Evolutionary conservation across 92 coral and sea anemone genomes (phyloP), one percentile per base, ranked within the genome.

Genomic region (Parazoanthus atlanticus): DNA sequence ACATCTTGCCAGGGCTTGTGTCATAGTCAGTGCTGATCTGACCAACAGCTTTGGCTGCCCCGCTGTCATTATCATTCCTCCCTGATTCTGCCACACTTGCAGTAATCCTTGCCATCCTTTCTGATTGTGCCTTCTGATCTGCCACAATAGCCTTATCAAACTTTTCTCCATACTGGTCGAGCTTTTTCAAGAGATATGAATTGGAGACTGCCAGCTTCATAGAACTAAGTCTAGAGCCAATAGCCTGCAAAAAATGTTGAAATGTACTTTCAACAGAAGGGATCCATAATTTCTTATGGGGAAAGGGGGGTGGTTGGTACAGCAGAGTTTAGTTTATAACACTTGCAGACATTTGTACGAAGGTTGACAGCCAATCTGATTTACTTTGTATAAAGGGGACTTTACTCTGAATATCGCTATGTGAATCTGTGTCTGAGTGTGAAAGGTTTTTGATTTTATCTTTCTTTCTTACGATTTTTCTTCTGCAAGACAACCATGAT

Each of bases 141-240:
- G 43, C 54, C 26, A 76, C 10, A 40, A 76, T 8, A 19, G 26
- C 25, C 8, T 19, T 0, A 40, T 40, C 8, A 76, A 76, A 76
- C 2, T 40, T 38, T 76, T 38, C 80, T 19, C 80, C 80, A 76
- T 3, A 76, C 32, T 76, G 56, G 23, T 76, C 80, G 21, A 41
- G 58, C 30, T 76, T 76, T 26, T 40, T 76, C 54, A 76, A 21
- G 32, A 76, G 58, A 40, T 38, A 25, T 23, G 49, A 11, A 9
- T 43, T 76, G 13, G 80, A 76, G 54, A 76, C 61, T 40, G 80
- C 58, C 1, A 76, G 54, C 47, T 41, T 76, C 58, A 76, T 40
- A 25, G 80, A 54, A 38, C 52, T 40, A 76, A 76, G 80, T 26
- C 80, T 23, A 11, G 58, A 19, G 58, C 58, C 26, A 40, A 76